These are phyloP conservation scores for Stenoptilia bipunctidactyla DNA, from an alignment of 2,888 invertebrate genomes.

Conservation along the genomic window DNA sequence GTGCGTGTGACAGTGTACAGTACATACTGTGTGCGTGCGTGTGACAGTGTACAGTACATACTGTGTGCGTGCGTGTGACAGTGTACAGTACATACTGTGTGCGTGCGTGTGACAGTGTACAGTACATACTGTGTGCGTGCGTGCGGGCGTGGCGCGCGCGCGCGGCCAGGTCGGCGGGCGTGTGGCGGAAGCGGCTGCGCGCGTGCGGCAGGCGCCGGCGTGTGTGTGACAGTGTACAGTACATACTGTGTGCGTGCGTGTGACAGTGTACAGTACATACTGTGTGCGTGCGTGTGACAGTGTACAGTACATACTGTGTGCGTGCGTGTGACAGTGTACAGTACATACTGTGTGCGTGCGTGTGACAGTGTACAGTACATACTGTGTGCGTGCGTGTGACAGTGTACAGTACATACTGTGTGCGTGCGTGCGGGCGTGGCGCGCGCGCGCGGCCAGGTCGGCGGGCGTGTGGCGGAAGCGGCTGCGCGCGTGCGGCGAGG, in stretches of 20 bases:
- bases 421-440: conserved; percentile 14
- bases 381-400: no score
- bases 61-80: background rate
- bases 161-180: background rate
- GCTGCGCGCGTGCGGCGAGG: conserved; percentile 70
- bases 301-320: conserved; percentile 39
- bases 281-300: background rate
- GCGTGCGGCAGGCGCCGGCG: no score
- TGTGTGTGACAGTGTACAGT: no score
- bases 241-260: background rate
- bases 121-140: background rate
- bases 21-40: background rate
- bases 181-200: no score
- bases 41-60: background rate
- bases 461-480: conserved; percentile 46
- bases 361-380: conserved; percentile 86
- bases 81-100: background rate
- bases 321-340: conserved; percentile 42
- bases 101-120: background rate
- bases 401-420: no score
- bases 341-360: conserved; percentile 88
- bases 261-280: background rate
- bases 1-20: background rate
- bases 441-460: conserved; percentile 19
- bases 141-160: background rate